These are phyloP conservation scores for Megaceryle maxima DNA, from an alignment of 2,113 vertebrate genomes.

Conservation along the genomic window DNA sequence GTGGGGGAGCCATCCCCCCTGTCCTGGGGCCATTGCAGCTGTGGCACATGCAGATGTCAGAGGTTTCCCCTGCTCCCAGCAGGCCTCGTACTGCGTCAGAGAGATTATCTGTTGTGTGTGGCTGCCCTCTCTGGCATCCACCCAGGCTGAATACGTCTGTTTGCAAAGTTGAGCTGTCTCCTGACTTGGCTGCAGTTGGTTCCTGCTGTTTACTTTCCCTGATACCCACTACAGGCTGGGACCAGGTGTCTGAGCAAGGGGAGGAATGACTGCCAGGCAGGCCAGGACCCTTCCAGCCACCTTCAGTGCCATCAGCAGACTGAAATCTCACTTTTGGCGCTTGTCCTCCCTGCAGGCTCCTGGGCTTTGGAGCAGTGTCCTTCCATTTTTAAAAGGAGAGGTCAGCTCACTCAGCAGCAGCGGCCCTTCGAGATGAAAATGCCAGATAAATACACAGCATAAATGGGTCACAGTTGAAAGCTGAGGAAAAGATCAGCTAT, in stretches of 20 bases:
- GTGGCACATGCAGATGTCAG: neutral
- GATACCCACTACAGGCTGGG: neutral
- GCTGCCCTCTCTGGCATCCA: neutral
- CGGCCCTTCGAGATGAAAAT: neutral
- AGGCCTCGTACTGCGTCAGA: neutral
- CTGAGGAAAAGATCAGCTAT: neutral
- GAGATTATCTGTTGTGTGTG: neutral
- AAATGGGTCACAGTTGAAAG: neutral
- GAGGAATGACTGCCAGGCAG: neutral
- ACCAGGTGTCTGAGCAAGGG: rapidly evolving
- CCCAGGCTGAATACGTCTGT: neutral
- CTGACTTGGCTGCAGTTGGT: neutral
- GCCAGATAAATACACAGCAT: neutral
- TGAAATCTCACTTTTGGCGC: neutral
- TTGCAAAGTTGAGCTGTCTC: neutral
- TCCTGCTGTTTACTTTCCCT: neutral
- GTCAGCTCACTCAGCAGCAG: neutral
- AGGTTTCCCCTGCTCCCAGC: neutral
- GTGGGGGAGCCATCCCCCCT: rapidly evolving
- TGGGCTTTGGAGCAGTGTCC: neutral
- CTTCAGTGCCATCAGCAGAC: neutral
- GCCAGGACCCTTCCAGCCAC: neutral
- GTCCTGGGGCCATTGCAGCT: rapidly evolving
- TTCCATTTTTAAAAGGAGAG: neutral
- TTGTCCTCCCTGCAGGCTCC: neutral